phyloP scores from a whole-genome alignment of 2,113 vertebrate genomes.

The Condylura cristata region DNA sequence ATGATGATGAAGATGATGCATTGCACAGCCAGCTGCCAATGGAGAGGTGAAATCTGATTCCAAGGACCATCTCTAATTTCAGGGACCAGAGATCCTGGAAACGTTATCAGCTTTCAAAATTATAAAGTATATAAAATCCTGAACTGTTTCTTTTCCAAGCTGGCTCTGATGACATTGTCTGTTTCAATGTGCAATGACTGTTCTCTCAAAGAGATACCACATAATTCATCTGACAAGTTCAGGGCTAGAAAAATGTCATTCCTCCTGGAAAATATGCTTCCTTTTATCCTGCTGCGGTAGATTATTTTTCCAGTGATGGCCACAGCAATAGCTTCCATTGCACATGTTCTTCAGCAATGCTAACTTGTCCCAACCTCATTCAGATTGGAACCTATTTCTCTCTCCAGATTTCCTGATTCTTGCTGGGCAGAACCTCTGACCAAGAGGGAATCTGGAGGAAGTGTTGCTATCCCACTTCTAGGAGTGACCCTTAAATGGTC shows the following conservation, averaged over 20 bases:
- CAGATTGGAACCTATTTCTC: not conserved
- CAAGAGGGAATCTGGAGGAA: not conserved
- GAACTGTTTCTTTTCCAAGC: not conserved
- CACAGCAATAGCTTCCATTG: not conserved
- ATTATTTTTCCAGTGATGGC: not conserved
- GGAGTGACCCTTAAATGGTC: not conserved
- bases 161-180: not conserved
- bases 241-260: not conserved
- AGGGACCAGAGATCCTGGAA: not conserved
- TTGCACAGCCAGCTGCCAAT: not conserved
- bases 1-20: not conserved
- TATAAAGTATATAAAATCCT: not conserved
- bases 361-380: not conserved
- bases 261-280: constrained; percentile 12
- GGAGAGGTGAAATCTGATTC: not conserved
- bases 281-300: not conserved
- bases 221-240: not conserved
- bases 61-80: not conserved
- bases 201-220: not conserved
- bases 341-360: not conserved
- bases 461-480: not conserved
- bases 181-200: not conserved
- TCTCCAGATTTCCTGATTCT: not conserved
- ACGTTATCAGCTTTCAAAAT: not conserved
- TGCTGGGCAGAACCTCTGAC: not conserved